phyloP scores from a whole-genome alignment of 1,140 invertebrate species.

The Theocolax elegans region DNA sequence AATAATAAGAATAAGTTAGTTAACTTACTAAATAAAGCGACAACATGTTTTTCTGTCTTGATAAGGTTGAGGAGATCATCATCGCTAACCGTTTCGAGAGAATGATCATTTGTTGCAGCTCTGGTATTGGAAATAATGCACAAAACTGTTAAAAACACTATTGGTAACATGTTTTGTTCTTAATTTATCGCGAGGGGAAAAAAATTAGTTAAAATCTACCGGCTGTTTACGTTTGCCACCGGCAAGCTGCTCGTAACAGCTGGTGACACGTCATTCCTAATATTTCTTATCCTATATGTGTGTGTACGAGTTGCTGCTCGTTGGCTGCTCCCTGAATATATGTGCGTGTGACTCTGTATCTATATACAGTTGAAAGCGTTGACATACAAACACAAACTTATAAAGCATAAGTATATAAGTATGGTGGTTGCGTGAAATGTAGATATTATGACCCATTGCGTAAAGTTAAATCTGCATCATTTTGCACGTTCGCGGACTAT shows the following conservation, averaged over 20 bases:
- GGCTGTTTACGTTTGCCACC: constrained; percentile 16
- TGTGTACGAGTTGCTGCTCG: too few species aligned
- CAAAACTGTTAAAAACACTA: constrained; percentile 38
- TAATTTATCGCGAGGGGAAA: background rate
- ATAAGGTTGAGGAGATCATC: constrained; percentile 79
- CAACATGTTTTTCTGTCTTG: constrained; percentile 77
- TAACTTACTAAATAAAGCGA: constrained; percentile 79
- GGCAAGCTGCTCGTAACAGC: constrained; percentile 19
- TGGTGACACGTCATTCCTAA: constrained; percentile 35
- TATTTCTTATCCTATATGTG: too few species aligned
- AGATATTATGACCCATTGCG: too few species aligned
- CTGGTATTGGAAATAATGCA: constrained; percentile 3
- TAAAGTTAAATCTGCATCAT: too few species aligned
- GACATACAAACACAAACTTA: too few species aligned
- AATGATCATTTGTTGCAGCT: constrained; percentile 33
- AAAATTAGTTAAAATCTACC: background rate
- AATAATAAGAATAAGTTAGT: too few species aligned
- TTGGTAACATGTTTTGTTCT: constrained; percentile 45
- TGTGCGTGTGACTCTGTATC: too few species aligned
- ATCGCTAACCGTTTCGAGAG: constrained; percentile 73
- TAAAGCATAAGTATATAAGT: too few species aligned
- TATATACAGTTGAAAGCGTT: too few species aligned
- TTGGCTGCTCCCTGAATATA: too few species aligned
- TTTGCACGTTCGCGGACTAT: too few species aligned
- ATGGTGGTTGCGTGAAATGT: too few species aligned